Evolutionary conservation across 2,888 invertebrate species (phyloP), one percentile per base, ranked within the genome.

Genomic region (Melikaiella ostensackeni): DNA sequence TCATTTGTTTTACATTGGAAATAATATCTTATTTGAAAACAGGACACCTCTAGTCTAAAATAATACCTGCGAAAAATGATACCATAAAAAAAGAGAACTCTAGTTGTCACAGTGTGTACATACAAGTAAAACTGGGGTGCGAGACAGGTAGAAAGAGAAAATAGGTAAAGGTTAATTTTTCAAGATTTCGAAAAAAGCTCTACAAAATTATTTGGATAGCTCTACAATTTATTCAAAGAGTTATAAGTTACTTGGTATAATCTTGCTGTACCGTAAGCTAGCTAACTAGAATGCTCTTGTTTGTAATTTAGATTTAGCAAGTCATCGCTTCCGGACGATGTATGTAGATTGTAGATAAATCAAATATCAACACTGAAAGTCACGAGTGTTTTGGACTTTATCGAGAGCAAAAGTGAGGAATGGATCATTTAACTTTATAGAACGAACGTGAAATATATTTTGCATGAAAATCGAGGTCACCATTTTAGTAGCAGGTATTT

Each of bases 361-460:
- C 16, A 64, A 19, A 11, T 64, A 64, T 5, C 19, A 64, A 64
- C 16, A 64, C 19, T 35, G 7, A 6, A 21, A 42, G 16, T 35
- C 8, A 24, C 38, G 16, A 64, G 16, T 64, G 42, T 38, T 64
- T 13, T 42, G 27, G 38, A 21, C 24, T 64, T 42, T 42, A 42
- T 38, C 38, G 35, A 64, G 64, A 64, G 64, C 8, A 64, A 64
- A 38, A 42, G 38, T 64, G 63, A 63, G 13, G 21, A 63, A 38
- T 16, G 38, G 64, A 38, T 42, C 38, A 42, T 42, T 42, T 24
- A 64, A 64, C 64, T 64, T 38, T 21, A 64, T 64, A 64, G 38
- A 11, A 64, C 21, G 24, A 42, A 42, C 24, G 13, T 35, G 21
- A 19, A 59, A 59, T 27, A 59, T 16, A 59, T 59, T 59, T 59